Percentiles rank a stretch among this genome's conserved stretches.
Evolutionary conservation across 2,797 vertebrate species (phyloP).

Genomic region (Chrosomus eos): DNA sequence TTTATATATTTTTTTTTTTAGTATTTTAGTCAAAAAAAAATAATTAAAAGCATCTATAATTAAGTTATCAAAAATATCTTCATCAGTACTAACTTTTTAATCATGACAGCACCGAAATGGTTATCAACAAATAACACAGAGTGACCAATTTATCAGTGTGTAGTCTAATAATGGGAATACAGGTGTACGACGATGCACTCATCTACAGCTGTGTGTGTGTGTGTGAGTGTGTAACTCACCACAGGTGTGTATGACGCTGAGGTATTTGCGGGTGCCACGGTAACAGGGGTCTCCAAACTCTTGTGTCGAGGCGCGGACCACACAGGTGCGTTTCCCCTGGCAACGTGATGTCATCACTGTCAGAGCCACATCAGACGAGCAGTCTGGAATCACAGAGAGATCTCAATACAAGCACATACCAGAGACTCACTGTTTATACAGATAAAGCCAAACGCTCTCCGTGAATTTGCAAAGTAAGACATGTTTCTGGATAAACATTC

Average conservation of each 20-base stretch:
- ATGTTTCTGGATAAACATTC: not conserved
- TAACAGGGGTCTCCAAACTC: conserved; percentile 92
- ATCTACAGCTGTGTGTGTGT: not conserved
- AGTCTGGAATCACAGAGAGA: conserved; percentile 73
- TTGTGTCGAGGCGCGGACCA: conserved; percentile 82
- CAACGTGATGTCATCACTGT: conserved; percentile 84
- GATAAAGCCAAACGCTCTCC: not conserved
- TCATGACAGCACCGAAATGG: not conserved
- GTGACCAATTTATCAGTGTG: not conserved
- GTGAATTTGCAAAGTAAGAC: not conserved
- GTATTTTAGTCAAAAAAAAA: not conserved
- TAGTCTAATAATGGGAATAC: not conserved
- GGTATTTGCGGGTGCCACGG: conserved; percentile 87
- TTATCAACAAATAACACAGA: not conserved
- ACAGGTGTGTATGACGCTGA: conserved; percentile 90
- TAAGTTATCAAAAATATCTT: not conserved
- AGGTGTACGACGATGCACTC: too few species aligned
- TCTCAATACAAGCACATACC: not conserved
- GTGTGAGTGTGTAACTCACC: conserved; percentile 77
- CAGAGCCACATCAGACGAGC: conserved; percentile 82
- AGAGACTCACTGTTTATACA: not conserved
- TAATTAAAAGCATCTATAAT: not conserved
- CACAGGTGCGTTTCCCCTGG: conserved; percentile 86
- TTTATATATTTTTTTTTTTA: too few species aligned
- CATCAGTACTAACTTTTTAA: not conserved